Evolutionary conservation across 2,888 invertebrate genomes (phyloP), one percentile per base, ranked within the genome.

Genomic region (Rhagophthalmus giganteus): DNA sequence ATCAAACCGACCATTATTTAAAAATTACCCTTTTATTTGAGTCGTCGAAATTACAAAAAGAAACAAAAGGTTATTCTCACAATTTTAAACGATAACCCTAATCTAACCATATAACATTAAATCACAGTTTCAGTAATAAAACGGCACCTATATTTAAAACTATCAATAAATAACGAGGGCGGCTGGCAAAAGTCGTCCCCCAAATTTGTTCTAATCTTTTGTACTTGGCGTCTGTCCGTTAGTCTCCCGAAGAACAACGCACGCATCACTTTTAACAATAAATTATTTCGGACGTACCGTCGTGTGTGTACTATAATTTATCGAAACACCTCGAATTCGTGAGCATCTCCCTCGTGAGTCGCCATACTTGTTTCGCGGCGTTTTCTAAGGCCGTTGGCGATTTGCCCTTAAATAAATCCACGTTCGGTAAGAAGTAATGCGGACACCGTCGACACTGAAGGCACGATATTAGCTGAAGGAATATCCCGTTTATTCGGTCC

Each of bases 391-490:
- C 87, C 66, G 88, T 87, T 51, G 90, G 87, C 16, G 91, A 89
- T 74, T 94, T 94, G 51, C 94, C 94, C 73, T 92, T 90, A 76
- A 97, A 93, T 56, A 97, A 78, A 75, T 96, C 95, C 67, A 96
- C 82, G 67, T 88, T 89, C 8, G 95, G 94, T 50, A 96, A 80
- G 77, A 96, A 96, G 72, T 96, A 96, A 76, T 96, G 95, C 14
- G 94, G 94, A 74, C 95, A 96, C 42, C 93, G 80, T 34, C 94
- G 85, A 73, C 94, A 96, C 76, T 97, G 95, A 59, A 97, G 82
- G 72, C 95, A 95, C n/a, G 94, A 94, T 66, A 96, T 96, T 67
- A 96, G 77, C 77, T 97, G 96, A 58, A 97, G 81, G 61, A 96
- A 88, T 57, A 96, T 93, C 1, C 95, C 95, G 74, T 93, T 93